phyloP scores from a whole-genome alignment of 2,113 vertebrate species.

The Tetrao urogallus region DNA sequence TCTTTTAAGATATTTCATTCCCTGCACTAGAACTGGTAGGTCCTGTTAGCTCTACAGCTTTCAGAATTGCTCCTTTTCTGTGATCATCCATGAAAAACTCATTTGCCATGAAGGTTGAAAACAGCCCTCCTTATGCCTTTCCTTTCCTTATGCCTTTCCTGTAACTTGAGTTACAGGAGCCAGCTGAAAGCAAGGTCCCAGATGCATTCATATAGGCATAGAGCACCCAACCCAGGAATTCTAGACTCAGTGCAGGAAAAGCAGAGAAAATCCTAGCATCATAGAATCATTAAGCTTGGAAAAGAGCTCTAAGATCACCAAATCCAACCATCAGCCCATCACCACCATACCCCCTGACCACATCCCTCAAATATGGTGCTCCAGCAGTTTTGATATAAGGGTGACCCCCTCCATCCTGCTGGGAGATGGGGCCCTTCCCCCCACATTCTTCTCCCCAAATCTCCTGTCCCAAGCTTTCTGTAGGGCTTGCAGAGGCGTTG shows the following conservation, averaged over 20 bases:
- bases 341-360: too few relatives aligned
- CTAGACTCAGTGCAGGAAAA: not conserved
- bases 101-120: not conserved
- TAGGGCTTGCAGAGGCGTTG: not conserved
- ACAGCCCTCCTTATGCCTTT: not conserved
- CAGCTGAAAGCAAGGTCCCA: not conserved
- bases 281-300: too few relatives aligned
- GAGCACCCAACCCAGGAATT: not conserved
- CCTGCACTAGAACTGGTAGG: not conserved
- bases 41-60: not conserved
- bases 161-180: not conserved
- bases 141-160: not conserved
- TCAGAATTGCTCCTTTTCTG: not conserved
- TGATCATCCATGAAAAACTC: not conserved
- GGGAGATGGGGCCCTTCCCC: not conserved
- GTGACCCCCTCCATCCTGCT: not conserved
- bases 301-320: too few relatives aligned
- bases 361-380: too few relatives aligned
- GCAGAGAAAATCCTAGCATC: not conserved
- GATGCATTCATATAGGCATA: not conserved
- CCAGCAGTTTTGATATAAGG: too few relatives aligned
- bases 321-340: too few relatives aligned
- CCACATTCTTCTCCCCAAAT: not conserved
- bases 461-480: not conserved
- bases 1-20: slow-evolving; percentile 5